Conservation (phyloP, 2,113 vertebrate species). For the Callipepla squamata region DNA sequence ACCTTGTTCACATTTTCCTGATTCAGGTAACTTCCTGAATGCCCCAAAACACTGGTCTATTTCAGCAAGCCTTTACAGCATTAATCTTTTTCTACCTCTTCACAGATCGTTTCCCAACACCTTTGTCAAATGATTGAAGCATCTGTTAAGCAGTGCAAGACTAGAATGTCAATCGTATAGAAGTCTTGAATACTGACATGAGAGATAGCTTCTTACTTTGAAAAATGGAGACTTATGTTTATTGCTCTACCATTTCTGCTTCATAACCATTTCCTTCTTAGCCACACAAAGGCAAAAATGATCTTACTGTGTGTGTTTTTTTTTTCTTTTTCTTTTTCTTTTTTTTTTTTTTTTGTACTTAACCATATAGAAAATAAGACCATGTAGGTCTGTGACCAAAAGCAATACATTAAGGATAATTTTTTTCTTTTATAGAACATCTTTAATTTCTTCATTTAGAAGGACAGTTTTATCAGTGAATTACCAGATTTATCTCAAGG, state of each 20-base stretch:
- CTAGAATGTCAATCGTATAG: not conserved
- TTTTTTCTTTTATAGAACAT: not conserved
- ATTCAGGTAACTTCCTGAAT: not conserved
- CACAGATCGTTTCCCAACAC: not conserved
- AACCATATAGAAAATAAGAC: not conserved
- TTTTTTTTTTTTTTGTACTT: not conserved
- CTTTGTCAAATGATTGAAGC: not conserved
- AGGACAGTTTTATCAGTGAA: not conserved
- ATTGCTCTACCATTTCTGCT: not conserved
- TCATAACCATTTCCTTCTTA: not conserved
- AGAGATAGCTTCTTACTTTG: not conserved
- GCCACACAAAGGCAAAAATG: not conserved
- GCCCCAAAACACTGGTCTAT: not conserved
- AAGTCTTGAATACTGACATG: not conserved
- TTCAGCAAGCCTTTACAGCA: not conserved
- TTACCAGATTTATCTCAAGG: not conserved
- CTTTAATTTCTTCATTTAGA: not conserved
- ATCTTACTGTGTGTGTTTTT: not conserved
- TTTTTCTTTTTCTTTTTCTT: not conserved
- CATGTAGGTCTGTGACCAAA: not conserved
- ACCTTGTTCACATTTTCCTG: accelerated
- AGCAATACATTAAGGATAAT: not conserved
- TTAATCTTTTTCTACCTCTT: not conserved
- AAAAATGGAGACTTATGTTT: not conserved
- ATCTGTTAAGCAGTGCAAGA: not conserved